These are phyloP conservation scores for Lepilemur septentrionalis DNA, from an alignment of 2,797 vertebrate genomes.

Conservation along the genomic window DNA sequence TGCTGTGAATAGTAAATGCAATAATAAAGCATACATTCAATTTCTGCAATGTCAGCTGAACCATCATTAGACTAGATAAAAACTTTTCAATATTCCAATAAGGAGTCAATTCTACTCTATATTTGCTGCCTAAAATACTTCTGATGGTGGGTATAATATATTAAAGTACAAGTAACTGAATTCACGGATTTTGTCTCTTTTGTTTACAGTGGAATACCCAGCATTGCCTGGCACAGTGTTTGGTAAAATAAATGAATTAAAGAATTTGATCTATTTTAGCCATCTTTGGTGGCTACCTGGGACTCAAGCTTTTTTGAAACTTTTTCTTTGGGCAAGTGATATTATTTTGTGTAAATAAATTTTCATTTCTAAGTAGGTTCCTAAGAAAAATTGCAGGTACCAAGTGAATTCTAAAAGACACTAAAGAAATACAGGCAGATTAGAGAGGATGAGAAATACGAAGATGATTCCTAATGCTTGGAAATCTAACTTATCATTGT, in stretches of 20 bases:
- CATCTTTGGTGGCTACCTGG: neutral
- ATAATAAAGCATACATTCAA: neutral
- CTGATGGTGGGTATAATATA: neutral
- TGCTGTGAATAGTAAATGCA: neutral
- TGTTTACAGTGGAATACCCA: neutral
- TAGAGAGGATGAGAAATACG: neutral
- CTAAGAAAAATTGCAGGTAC: neutral
- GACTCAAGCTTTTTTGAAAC: neutral
- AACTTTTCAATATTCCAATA: neutral
- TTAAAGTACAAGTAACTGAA: neutral
- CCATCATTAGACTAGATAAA: neutral
- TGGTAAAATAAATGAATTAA: conserved; percentile 12
- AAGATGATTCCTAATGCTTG: neutral
- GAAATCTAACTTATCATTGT: neutral
- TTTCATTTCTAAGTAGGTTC: neutral
- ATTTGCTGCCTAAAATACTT: conserved; percentile 1
- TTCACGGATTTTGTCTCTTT: neutral
- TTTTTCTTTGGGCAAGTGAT: neutral
- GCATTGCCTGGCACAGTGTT: neutral
- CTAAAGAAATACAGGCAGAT: conserved; percentile 7
- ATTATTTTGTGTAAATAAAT: neutral
- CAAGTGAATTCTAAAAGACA: neutral
- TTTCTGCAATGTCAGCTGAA: conserved; percentile 17
- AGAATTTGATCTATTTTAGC: neutral
- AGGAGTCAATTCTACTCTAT: neutral